A percentile compares a stretch with the other conserved stretches of the same genome.
Evolutionary conservation across 2,888 invertebrate genomes (phyloP).

Genomic region (Eustalomyia histrio): DNA sequence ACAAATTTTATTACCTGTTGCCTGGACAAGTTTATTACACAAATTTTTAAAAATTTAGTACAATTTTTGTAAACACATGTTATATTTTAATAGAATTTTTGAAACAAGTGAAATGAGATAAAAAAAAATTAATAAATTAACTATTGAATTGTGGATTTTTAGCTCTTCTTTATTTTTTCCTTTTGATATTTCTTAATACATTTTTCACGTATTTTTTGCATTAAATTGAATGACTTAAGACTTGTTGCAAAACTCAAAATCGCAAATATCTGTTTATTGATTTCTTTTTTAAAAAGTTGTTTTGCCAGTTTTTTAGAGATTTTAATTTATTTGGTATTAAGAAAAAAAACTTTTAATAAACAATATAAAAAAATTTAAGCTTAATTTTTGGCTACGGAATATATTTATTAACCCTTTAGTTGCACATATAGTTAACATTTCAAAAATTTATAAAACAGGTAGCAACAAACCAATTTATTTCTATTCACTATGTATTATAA

Average conservation of each 20-base stretch:
- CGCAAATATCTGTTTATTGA: slow-evolving; percentile 16
- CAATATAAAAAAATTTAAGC: slow-evolving; percentile 13
- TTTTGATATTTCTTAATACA: background rate
- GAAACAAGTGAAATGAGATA: slow-evolving; percentile 23
- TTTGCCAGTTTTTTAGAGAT: slow-evolving; percentile 25
- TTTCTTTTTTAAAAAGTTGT: slow-evolving; percentile 57
- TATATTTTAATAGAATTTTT: slow-evolving; percentile 25
- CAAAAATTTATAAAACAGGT: too few relatives aligned
- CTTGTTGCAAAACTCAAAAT: slow-evolving; percentile 24
- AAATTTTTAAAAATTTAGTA: background rate
- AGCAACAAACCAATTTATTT: too few relatives aligned
- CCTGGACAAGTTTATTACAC: slow-evolving; percentile 12
- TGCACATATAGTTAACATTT: too few relatives aligned
- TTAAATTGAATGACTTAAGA: slow-evolving; percentile 20
- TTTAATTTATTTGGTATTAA: slow-evolving; percentile 32
- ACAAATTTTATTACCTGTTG: slow-evolving; percentile 42
- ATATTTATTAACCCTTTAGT: background rate
- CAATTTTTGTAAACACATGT: background rate
- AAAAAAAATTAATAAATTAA: background rate
- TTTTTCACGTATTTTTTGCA: background rate
- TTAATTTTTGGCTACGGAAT: background rate
- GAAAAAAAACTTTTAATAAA: slow-evolving; percentile 9
- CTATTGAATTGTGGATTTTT: background rate
- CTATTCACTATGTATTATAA: too few relatives aligned
- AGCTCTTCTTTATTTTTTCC: background rate